phyloP scores from a whole-genome alignment of 2,888 invertebrate genomes.

The Drosophila paranaensis region DNA sequence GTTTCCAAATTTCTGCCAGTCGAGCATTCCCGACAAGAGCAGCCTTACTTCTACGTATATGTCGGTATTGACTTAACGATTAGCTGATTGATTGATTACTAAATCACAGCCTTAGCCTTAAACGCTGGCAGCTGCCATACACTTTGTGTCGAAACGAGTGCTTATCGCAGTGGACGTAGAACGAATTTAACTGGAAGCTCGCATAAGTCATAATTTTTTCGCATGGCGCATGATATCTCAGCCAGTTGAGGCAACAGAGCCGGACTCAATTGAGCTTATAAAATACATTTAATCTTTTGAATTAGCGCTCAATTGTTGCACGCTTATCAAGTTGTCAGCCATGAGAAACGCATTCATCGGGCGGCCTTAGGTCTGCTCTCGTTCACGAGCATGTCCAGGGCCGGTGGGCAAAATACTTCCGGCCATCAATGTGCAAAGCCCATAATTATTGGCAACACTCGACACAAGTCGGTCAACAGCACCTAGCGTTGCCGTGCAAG shows the following conservation, averaged over 20 bases:
- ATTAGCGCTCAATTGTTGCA: slow-evolving; percentile 20
- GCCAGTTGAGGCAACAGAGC: neutral
- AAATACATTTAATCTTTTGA: slow-evolving; percentile 2
- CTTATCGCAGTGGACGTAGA: neutral
- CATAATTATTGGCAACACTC: slow-evolving; percentile 2
- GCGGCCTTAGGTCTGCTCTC: slow-evolving; percentile 22
- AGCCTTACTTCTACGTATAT: neutral
- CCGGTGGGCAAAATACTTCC: slow-evolving; percentile 54
- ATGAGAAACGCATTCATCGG: slow-evolving; percentile 54
- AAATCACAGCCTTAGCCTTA: neutral
- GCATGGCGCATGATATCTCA: neutral
- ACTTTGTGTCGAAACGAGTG: neutral
- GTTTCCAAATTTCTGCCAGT: neutral
- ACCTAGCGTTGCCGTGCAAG: slow-evolving; percentile 37
- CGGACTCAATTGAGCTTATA: neutral
- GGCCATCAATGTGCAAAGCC: slow-evolving; percentile 41
- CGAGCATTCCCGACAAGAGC: neutral
- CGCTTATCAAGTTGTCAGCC: slow-evolving; percentile 39
- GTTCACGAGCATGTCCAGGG: slow-evolving; percentile 55
- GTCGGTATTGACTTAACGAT: neutral
- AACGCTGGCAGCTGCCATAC: neutral
- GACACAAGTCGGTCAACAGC: slow-evolving; percentile 28
- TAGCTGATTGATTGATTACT: neutral
- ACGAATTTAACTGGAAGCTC: neutral
- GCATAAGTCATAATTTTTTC: neutral